A percentile compares a stretch with the other conserved stretches of the same genome.
Evolutionary conservation across 2,797 vertebrate species (phyloP).

Genomic region (Onychomys leucogaster): DNA sequence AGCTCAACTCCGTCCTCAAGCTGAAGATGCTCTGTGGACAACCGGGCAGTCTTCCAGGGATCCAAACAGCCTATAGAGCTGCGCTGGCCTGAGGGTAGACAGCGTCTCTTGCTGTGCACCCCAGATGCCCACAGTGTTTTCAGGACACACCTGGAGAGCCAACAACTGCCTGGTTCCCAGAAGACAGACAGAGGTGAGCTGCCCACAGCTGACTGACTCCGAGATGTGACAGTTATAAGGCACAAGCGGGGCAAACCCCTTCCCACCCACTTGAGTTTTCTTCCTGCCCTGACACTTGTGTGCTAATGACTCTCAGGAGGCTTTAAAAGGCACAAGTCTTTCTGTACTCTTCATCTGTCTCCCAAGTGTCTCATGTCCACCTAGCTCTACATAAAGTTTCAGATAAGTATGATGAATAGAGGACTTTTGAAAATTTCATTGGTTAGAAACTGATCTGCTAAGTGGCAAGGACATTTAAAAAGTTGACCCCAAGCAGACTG

Average conservation of each 20-base stretch:
- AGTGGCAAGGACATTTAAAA: neutral
- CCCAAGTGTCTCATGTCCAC: neutral
- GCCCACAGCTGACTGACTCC: neutral
- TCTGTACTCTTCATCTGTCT: neutral
- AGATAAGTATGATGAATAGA: neutral
- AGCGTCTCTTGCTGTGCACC: rapidly evolving
- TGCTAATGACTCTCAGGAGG: neutral
- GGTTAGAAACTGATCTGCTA: neutral
- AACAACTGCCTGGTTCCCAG: neutral
- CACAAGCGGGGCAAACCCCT: neutral
- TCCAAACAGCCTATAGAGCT: neutral
- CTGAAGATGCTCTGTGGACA: neutral
- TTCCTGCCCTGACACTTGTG: rapidly evolving
- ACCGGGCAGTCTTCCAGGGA: neutral
- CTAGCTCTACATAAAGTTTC: neutral
- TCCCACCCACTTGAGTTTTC: neutral
- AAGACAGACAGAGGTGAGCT: too few species aligned
- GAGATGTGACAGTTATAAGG: neutral
- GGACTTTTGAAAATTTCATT: neutral
- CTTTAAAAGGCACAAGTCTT: neutral
- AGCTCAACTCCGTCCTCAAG: neutral
- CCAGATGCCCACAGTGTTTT: neutral
- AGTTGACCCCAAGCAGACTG: neutral
- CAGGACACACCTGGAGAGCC: neutral
- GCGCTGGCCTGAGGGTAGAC: neutral